Evolutionary conservation across 2,113 vertebrate species (phyloP).

Genomic region (Vicugna pacos): DNA sequence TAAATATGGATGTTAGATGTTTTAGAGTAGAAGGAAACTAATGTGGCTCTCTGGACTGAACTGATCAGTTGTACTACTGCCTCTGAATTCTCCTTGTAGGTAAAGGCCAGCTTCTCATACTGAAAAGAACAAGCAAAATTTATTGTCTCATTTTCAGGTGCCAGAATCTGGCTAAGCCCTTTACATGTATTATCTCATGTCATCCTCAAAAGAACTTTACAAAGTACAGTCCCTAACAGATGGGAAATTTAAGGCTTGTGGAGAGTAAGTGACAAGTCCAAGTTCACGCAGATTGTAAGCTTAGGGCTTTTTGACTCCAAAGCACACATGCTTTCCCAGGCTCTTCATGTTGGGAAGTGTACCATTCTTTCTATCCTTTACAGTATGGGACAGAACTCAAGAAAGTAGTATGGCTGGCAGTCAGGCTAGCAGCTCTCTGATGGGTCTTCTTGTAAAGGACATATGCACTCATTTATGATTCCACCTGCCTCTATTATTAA

Average conservation of each 20-base stretch:
- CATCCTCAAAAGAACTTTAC: background rate
- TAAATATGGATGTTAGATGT: background rate
- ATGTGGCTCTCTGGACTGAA: background rate
- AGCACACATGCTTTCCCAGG: background rate
- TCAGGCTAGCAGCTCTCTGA: background rate
- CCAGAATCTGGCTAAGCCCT: background rate
- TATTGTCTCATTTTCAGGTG: background rate
- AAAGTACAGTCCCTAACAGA: background rate
- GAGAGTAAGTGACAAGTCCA: slow-evolving; percentile 10
- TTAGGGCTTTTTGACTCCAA: slow-evolving; percentile 10
- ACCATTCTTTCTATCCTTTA: background rate
- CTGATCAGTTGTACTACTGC: background rate
- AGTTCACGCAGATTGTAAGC: background rate
- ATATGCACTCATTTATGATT: background rate
- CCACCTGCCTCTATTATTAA: background rate
- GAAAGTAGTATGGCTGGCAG: background rate
- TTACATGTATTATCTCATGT: slow-evolving; percentile 1
- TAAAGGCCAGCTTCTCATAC: background rate
- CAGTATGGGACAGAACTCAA: background rate
- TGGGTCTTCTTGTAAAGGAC: background rate
- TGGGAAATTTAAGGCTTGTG: slow-evolving; percentile 15
- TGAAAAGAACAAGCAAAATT: background rate
- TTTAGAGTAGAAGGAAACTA: background rate
- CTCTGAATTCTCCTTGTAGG: background rate
- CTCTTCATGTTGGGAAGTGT: background rate